Evolutionary conservation across 2,888 invertebrate species (phyloP), one percentile per base, ranked within the genome.

Genomic region (Dinocampus coccinellae): DNA sequence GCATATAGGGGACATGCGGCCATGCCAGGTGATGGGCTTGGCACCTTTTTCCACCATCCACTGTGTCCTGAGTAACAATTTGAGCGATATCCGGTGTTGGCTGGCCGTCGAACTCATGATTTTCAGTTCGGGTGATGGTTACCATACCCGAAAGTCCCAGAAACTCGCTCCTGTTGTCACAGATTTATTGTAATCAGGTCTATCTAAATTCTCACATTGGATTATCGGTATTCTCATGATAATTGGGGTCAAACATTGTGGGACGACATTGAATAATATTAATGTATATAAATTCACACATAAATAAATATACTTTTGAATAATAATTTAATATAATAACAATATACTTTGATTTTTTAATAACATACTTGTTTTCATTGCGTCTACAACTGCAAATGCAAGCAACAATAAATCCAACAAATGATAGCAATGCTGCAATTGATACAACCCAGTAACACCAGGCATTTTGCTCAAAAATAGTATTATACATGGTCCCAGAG

Each of bases 331-430:
- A 63, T 52, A 55, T 20, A 62, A n/a, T n/a, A 20, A 47, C 34
- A 33, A 20, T 11, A 34, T 1, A n/a, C n/a, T n/a, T n/a, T n/a
- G n/a, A n/a, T 63, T 61, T 22, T 34, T 68, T 65, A 24, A 60
- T 3, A 33, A 89, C 90, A 92, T 89, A 94, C 94, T 94, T 94
- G 84, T 92, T 93, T 82, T 92, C 91, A 80, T 91, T 92, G 81
- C 92, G 92, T 82, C 92, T 92, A 88, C 94, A 94, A 85, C 92
- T 92, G 85, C 94, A 94, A 77, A 94, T 91, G 87, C 94, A 94
- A 78, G 91, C 90, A 74, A 92, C 90, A 77, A 93, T 88, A 81
- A 90, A 88, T 72, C 89, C 89, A 69, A 90, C 87, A 61, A 91
- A 86, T 80, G 86, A 90, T 82, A 85, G 89, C 82, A 87, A 72